Evolutionary conservation across 1,140 invertebrate species (phyloP).

Genomic region (Cyrtorhinus lividipennis): DNA sequence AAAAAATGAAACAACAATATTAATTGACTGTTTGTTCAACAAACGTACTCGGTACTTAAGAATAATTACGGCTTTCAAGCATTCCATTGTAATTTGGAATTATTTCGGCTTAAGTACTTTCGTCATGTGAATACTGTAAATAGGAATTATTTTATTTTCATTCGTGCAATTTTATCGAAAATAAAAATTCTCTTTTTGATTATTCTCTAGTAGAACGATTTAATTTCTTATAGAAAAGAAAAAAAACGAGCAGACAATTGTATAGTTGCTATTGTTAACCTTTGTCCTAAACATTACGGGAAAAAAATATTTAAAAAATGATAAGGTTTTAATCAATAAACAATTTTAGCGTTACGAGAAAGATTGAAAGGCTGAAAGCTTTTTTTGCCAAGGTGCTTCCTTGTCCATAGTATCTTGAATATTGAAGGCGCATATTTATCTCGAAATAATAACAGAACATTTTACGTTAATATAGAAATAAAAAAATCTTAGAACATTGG

Average conservation of each 20-base stretch:
- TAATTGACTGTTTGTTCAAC: neutral
- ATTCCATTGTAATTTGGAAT: neutral
- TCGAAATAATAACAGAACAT: neutral
- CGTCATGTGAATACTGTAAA: neutral
- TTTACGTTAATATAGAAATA: neutral
- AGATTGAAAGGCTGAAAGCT: neutral
- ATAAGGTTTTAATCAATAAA: neutral
- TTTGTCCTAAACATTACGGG: neutral
- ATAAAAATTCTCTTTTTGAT: no score
- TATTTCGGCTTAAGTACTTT: conserved; percentile 3
- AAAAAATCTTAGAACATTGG: neutral
- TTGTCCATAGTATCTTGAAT: neutral
- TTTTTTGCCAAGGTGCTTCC: conserved; percentile 6
- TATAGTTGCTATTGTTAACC: neutral
- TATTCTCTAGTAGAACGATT: neutral
- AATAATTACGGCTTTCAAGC: neutral
- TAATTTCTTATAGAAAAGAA: neutral
- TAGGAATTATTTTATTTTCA: neutral
- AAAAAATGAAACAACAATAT: no score
- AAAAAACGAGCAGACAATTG: no score
- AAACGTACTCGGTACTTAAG: neutral
- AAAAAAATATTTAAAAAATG: neutral
- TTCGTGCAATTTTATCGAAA: neutral
- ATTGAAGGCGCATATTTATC: neutral
- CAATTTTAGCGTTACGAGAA: neutral